Percentiles rank a stretch among this genome's conserved stretches.
phyloP scores from a whole-genome alignment of 2,797 vertebrate species.

The Pyrocephalus nanus region DNA sequence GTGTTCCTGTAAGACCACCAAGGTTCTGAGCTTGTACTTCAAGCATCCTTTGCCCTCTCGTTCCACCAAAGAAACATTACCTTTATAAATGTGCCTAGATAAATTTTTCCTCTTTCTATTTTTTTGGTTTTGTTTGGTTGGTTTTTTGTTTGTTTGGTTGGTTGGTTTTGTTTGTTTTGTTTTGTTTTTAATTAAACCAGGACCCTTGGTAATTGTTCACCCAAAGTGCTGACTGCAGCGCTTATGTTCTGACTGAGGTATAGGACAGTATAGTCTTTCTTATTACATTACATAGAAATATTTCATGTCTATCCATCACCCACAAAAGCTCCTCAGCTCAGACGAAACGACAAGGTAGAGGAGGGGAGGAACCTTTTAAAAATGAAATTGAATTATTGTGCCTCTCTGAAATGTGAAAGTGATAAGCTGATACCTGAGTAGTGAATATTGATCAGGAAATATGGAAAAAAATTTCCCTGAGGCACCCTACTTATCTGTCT shows the following conservation, averaged over 20 bases:
- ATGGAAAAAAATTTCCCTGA: constrained; percentile 62
- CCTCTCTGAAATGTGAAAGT: constrained; percentile 64
- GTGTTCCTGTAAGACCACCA: not conserved
- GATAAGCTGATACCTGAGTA: constrained; percentile 60
- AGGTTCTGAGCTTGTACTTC: not conserved
- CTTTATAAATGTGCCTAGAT: not conserved
- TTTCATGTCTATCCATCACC: constrained; percentile 57
- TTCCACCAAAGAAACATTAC: not conserved
- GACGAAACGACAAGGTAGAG: not conserved
- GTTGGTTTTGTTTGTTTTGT: too few relatives aligned
- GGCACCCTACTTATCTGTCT: constrained; percentile 56
- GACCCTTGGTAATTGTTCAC: not conserved
- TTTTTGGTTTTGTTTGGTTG: too few relatives aligned
- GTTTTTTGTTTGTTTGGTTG: too few relatives aligned
- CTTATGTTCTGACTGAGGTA: constrained; percentile 24
- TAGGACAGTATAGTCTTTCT: not conserved
- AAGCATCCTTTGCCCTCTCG: not conserved
- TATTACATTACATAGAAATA: constrained; percentile 9
- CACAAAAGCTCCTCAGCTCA: constrained; percentile 39
- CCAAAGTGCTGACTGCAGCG: constrained; percentile 16
- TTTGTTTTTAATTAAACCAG: not conserved
- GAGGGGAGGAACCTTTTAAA: constrained; percentile 25
- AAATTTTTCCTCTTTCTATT: not conserved
- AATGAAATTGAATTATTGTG: constrained; percentile 63
- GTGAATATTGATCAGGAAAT: constrained; percentile 71